Conservation (phyloP, 2,113 vertebrate genomes). For the Malurus melanocephalus region DNA sequence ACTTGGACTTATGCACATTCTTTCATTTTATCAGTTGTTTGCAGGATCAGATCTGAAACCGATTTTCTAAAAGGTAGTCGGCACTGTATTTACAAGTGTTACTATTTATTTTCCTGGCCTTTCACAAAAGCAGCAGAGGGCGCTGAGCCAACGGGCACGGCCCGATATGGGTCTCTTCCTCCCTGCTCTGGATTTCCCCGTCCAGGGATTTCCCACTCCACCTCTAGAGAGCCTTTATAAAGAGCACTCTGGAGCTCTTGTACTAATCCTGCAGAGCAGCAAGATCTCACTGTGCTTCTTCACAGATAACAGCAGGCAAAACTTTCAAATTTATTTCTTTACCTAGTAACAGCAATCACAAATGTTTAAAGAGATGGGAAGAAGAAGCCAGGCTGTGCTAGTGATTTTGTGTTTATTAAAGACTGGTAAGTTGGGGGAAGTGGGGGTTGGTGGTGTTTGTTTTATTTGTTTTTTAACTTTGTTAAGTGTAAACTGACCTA, state of each 20-base stretch:
- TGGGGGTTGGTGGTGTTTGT: background rate
- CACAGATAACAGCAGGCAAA: background rate
- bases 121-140: slow-evolving; percentile 13
- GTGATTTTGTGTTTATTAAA: background rate
- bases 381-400: background rate
- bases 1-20: background rate
- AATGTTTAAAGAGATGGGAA: background rate
- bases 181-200: background rate
- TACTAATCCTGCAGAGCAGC: background rate
- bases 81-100: fast-evolving
- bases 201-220: slow-evolving; percentile 2
- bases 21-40: background rate
- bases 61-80: background rate
- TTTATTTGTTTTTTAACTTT: background rate
- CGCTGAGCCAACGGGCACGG: background rate
- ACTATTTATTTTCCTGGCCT: background rate
- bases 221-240: background rate
- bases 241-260: background rate
- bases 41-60: background rate
- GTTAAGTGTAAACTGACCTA: background rate
- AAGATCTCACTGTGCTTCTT: background rate
- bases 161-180: fast-evolving
- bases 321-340: background rate
- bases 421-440: slow-evolving; percentile 33
- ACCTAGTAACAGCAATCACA: background rate